Evolutionary conservation across 2,113 vertebrate species (phyloP).

Genomic region (Thunnus thynnus): DNA sequence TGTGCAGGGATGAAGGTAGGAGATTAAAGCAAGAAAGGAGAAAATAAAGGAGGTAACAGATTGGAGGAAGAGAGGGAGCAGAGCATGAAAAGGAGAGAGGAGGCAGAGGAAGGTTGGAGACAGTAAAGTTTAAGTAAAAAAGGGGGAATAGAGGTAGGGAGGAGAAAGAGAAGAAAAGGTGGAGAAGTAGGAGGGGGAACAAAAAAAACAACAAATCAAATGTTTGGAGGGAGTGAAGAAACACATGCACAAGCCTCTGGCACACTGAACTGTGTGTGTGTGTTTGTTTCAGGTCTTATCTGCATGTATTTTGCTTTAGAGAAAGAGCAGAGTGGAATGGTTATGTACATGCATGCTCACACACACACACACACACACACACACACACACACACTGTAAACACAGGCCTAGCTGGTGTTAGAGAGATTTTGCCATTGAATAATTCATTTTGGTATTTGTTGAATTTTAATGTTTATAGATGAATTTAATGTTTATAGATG

Average conservation of each 20-base stretch:
- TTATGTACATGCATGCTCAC: neutral
- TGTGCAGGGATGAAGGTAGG: neutral
- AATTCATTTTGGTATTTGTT: too few relatives aligned
- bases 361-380: neutral
- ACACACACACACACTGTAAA: neutral
- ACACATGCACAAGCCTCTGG: neutral
- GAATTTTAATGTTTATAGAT: too few relatives aligned
- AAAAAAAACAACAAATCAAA: neutral
- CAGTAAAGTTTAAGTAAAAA: neutral
- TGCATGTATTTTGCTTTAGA: neutral
- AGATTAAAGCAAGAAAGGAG: neutral
- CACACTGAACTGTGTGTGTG: neutral
- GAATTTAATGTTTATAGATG: too few relatives aligned
- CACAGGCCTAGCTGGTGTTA: neutral
- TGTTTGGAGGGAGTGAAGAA: neutral
- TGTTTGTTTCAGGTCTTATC: slow-evolving; percentile 4
- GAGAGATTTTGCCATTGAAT: neutral
- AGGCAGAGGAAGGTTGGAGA: neutral
- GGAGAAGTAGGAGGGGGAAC: neutral
- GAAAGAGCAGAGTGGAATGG: neutral
- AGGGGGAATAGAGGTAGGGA: neutral
- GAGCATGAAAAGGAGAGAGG: neutral
- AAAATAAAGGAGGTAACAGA: neutral
- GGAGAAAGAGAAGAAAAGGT: neutral
- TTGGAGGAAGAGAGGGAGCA: neutral